Evolutionary conservation across 1,140 invertebrate genomes (phyloP).

Genomic region (Brachionus calyciflorus): DNA sequence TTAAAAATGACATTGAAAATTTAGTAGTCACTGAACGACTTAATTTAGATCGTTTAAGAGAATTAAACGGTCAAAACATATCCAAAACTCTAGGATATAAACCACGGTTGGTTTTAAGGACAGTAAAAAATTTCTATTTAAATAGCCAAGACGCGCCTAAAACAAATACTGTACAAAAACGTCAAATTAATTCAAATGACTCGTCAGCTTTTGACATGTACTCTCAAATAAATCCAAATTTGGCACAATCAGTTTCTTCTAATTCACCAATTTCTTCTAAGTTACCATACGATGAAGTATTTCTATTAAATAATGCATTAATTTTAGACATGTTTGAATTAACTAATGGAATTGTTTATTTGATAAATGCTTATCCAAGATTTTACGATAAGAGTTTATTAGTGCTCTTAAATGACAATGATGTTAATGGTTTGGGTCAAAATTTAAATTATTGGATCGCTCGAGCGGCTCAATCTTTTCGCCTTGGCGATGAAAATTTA

Average conservation of each 20-base stretch:
- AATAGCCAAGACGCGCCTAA: background rate
- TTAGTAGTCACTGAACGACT: background rate
- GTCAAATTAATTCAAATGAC: slow-evolving; percentile 29
- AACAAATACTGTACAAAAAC: background rate
- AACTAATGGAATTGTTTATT: slow-evolving; percentile 24
- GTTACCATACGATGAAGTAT: slow-evolving; percentile 15
- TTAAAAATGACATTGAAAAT: slow-evolving; percentile 39
- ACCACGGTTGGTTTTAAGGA: background rate
- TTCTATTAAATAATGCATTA: slow-evolving; percentile 31
- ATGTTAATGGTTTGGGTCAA: background rate
- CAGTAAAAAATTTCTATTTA: slow-evolving; percentile 38
- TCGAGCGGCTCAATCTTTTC: background rate
- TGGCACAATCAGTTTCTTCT: background rate
- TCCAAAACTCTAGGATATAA: slow-evolving; percentile 5
- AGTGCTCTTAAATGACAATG: slow-evolving; percentile 28
- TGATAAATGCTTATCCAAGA: slow-evolving; percentile 26
- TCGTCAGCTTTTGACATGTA: slow-evolving; percentile 22
- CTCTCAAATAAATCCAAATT: background rate
- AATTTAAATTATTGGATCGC: slow-evolving; percentile 41
- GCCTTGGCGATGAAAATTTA: slow-evolving; percentile 35
- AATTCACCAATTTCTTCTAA: slow-evolving; percentile 10
- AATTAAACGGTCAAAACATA: slow-evolving; percentile 7
- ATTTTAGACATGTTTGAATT: slow-evolving; percentile 28
- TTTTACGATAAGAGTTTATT: slow-evolving; percentile 42
- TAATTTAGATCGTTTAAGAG: slow-evolving; percentile 12